Evolutionary conservation across 1,140 invertebrate genomes (phyloP).

Genomic region (Acromyrmex echinatior): DNA sequence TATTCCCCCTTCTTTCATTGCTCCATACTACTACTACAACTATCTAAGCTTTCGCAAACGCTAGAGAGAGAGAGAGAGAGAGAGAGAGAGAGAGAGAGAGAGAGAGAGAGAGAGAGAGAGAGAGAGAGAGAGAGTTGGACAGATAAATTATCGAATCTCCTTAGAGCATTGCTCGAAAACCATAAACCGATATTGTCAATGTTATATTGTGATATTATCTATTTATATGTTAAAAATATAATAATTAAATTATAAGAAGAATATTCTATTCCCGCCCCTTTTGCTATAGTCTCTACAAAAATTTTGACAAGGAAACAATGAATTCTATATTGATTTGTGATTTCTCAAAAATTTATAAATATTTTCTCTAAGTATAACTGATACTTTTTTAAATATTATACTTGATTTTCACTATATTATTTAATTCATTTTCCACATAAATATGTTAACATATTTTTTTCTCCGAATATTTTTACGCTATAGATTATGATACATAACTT

Average conservation of each 20-base stretch:
- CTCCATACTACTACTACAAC: not conserved
- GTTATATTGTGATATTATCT: not conserved
- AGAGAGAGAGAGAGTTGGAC: not conserved
- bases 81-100: too few relatives aligned
- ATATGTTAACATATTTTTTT: not conserved
- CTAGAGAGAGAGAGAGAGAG: not conserved
- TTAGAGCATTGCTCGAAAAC: not conserved
- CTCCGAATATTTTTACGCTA: not conserved
- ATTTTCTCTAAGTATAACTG: not conserved
- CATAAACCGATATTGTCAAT: not conserved
- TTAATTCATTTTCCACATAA: not conserved
- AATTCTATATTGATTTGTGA: not conserved
- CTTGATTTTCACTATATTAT: not conserved
- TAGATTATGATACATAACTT: not conserved
- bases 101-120: not conserved
- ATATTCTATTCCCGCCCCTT: not conserved
- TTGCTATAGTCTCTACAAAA: not conserved
- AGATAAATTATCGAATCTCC: constrained; percentile 21
- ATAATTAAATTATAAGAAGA: not conserved
- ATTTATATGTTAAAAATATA: not conserved
- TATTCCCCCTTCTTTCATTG: constrained; percentile 13
- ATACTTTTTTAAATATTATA: not conserved
- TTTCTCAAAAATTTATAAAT: not conserved
- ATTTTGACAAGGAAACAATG: not conserved
- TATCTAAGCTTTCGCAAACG: constrained; percentile 21